Evolutionary conservation across 2,797 vertebrate species (phyloP), one percentile per base, ranked within the genome.

Genomic region (Chrosomus eos): DNA sequence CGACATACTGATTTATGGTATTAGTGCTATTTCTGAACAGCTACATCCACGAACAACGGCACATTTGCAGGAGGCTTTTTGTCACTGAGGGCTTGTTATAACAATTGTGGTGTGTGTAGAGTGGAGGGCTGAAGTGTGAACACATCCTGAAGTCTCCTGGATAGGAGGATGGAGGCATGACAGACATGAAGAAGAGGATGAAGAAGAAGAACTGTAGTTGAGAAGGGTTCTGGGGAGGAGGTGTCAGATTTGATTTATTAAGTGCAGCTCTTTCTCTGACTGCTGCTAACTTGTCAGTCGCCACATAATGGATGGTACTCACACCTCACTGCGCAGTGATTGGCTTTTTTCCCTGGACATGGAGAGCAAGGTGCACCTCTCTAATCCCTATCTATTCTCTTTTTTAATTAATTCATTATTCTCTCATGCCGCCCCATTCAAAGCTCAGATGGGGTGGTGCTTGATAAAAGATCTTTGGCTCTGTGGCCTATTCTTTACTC

Each of bases 181-280:
- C 55, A 66, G 70, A 40, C 76, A 58, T 48, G 62, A 85, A 62
- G 33, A 33, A 60, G 74, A 81, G 85, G 77, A 91, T 89, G 91
- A 94, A 93, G 90, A 77, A 62, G 74, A 87, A 60, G 91, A 92
- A 90, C 73, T 33, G 68, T 93, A 94, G 93, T 88, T 93, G 89
- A 90, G 94, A 94, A 93, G 91, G 90, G 88, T 93, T 67, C 58
- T 92, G 86, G 92, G 93, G 93, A 94, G 93, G 85, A 87, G 94
- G 94, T 98, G 97, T 97, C 97, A 97, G 93, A 89, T 95, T 95
- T 96, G 95, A 96, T 98, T 98, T 97, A 98, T 98, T 96, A 96
- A 96, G 93, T 94, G 88, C 91, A 92, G 88, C 92, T 95, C 88
- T 87, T 51, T 81, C 87, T 89, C 91, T 90, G 92, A 93, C 92